Evolutionary conservation across 2,888 invertebrate genomes (phyloP).

Genomic region (Chelonus formosanus): DNA sequence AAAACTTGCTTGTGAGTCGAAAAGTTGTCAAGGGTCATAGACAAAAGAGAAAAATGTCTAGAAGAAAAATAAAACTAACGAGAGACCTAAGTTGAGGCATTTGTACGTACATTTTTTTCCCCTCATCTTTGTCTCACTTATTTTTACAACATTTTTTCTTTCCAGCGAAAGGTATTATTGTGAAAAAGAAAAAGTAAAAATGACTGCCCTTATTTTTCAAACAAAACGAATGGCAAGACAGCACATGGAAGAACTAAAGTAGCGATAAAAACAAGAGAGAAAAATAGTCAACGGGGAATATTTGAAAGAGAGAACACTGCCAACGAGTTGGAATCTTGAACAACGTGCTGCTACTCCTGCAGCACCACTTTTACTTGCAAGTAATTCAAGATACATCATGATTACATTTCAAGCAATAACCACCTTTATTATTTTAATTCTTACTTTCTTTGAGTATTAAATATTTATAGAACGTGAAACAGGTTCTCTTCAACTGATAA

Average conservation of each 20-base stretch:
- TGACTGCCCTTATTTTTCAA: conserved; percentile 12
- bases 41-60: conserved; percentile 1
- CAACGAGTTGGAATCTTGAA: conserved; percentile 3
- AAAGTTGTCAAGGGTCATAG: conserved; percentile 12
- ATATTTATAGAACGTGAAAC: too few relatives aligned
- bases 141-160: conserved; percentile 6
- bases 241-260: conserved; percentile 19
- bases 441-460: too few relatives aligned
- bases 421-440: too few relatives aligned
- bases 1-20: conserved; percentile 13
- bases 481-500: too few relatives aligned
- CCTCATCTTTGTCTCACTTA: conserved; percentile 1
- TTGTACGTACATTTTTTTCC: not conserved
- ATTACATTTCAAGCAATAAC: too few relatives aligned
- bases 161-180: not conserved
- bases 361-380: conserved; percentile 4
- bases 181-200: too few relatives aligned
- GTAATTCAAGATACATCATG: conserved; percentile 5
- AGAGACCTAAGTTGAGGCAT: conserved; percentile 23
- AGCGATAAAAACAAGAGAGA: conserved; percentile 21
- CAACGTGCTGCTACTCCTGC: not conserved
- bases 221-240: conserved; percentile 15
- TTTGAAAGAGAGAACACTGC: conserved; percentile 14
- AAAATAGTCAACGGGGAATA: conserved; percentile 1
- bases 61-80: conserved; percentile 7